Conservation (phyloP, 2,888 invertebrate species). For the Aphodius sticticus region DNA sequence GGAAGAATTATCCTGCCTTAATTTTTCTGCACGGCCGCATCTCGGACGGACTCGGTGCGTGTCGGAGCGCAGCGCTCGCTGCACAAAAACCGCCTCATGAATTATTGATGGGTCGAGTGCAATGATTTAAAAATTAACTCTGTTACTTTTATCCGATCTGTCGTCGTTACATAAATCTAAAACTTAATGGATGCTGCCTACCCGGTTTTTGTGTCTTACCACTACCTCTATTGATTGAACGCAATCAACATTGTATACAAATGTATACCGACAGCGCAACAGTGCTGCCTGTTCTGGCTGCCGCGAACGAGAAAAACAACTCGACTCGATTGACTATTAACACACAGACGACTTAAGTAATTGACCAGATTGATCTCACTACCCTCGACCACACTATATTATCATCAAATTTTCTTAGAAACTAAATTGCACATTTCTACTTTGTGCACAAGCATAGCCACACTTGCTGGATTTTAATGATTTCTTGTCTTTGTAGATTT, state of each 20-base stretch:
- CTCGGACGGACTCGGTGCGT: not conserved
- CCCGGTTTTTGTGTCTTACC: slow-evolving; percentile 39
- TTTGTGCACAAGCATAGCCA: too few species aligned
- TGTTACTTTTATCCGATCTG: slow-evolving; percentile 52
- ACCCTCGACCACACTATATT: not conserved
- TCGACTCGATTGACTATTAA: not conserved
- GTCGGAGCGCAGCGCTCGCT: not conserved
- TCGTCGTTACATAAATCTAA: slow-evolving; percentile 54
- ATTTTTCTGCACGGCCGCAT: not conserved
- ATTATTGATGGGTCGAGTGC: slow-evolving; percentile 52
- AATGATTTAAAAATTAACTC: slow-evolving; percentile 55
- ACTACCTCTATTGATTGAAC: slow-evolving; percentile 32
- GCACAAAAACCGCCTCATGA: slow-evolving; percentile 45
- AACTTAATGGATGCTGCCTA: slow-evolving; percentile 52
- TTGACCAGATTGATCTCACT: not conserved
- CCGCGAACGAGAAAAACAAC: not conserved
- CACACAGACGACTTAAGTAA: not conserved
- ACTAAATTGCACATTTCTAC: too few species aligned
- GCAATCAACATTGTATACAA: slow-evolving; percentile 26
- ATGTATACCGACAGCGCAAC: slow-evolving; percentile 8
- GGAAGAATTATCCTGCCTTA: slow-evolving; percentile 8
- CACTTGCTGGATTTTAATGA: too few species aligned
- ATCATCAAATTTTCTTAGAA: not conserved
- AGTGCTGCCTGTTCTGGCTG: not conserved
- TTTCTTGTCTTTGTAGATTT: too few species aligned